phyloP scores from a whole-genome alignment of 2,888 invertebrate species.

The Tachina grossa region DNA sequence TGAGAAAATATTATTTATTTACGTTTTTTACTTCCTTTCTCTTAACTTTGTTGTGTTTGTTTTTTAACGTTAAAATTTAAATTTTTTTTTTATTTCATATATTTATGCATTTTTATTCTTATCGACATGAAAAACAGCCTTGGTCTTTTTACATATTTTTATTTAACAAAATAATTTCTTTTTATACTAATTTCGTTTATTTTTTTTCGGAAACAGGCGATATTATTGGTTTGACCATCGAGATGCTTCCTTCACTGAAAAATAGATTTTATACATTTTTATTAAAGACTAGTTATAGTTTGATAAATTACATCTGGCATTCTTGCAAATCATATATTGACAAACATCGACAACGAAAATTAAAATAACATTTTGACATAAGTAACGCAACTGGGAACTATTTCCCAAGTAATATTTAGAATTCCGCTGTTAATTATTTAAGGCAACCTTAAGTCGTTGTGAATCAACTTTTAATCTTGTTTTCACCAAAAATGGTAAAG shows the following conservation, averaged over 20 bases:
- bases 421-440: not conserved
- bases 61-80: slow-evolving; percentile 42
- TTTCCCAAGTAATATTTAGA: too few species aligned
- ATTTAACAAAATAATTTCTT: slow-evolving; percentile 38
- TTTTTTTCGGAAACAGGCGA: not conserved
- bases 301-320: too few species aligned
- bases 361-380: too few species aligned
- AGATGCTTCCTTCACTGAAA: too few species aligned
- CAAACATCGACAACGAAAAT: too few species aligned
- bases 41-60: slow-evolving; percentile 43
- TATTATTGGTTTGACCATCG: not conserved
- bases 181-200: slow-evolving; percentile 30
- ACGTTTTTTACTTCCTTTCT: slow-evolving; percentile 55
- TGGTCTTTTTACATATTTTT: slow-evolving; percentile 42
- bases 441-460: not conserved
- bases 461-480: not conserved
- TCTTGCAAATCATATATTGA: too few species aligned
- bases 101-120: slow-evolving; percentile 69
- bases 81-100: slow-evolving; percentile 56
- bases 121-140: slow-evolving; percentile 72
- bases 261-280: too few species aligned
- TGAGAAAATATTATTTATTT: slow-evolving; percentile 54
- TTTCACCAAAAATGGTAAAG: too few species aligned
- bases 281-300: too few species aligned
- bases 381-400: too few species aligned